phyloP scores from a whole-genome alignment of 1,140 invertebrate species.

The Vanessa atalanta region DNA sequence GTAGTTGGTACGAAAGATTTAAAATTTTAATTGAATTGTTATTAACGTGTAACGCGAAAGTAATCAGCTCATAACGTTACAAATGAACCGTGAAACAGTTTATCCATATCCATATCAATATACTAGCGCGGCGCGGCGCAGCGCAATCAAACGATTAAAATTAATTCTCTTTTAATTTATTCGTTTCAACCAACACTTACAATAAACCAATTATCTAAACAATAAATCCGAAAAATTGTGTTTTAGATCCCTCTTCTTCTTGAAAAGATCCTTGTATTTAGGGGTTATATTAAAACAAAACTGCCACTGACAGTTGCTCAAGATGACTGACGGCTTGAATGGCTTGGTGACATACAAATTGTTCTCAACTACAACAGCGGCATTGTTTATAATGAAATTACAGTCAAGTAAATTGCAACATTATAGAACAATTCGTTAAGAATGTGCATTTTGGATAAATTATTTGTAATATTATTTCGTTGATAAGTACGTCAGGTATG shows the following conservation, averaged over 20 bases:
- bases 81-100: background rate
- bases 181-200: no score
- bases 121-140: background rate
- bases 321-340: constrained; percentile 46
- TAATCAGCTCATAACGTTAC: background rate
- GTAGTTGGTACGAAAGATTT: background rate
- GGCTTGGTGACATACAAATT: constrained; percentile 49
- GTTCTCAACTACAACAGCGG: constrained; percentile 16
- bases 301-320: constrained; percentile 34
- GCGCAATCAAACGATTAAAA: background rate
- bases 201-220: no score
- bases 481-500: background rate
- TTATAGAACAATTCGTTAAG: background rate
- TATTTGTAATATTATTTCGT: background rate
- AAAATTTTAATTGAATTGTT: background rate
- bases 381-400: constrained; percentile 28
- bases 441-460: background rate
- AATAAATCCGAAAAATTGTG: no score
- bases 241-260: no score
- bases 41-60: background rate
- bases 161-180: background rate
- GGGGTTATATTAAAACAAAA: background rate
- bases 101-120: background rate
- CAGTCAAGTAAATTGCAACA: constrained; percentile 3
- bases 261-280: no score